Base-by-base conservation (phyloP, 2,888 invertebrate genomes). In the Helobdella robusta region DNA sequence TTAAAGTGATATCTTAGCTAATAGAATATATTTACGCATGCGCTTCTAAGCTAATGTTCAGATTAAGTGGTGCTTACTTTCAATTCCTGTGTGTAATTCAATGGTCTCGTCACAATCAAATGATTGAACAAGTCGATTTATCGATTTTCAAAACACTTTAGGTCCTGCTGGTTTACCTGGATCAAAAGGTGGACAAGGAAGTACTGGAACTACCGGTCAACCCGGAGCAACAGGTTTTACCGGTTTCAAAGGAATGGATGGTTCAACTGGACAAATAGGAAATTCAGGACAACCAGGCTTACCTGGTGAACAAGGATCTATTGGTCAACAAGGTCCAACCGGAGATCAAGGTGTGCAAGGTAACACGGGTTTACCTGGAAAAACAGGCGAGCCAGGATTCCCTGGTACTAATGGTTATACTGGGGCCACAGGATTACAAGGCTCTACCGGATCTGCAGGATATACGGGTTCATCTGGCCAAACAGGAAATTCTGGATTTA, bases 381-480 rank as follows among this genome's bases (percentile, higher is more conserved):
- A 35, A 25, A 58, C 36, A n/a, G 66, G 66, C 20, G 25, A 15
- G 8, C 56, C 66, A 6, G 66, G 66, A 48, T 30, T 20, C 23
- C 18, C 28, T 30, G 61, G 61, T 2, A 18, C 48, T 34, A 15
- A 11, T 4, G 61, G 61, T 28, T 15, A 2, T 25, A 25, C 2
- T 20, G 61, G 61, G 18, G 11, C 18, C 2, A 34, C 18, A 15
- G 66, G 66, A 18, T 20, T 50, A 40, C 11, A 40, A 34, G 67
- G 64, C 18, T 6, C 40, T 11, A 64, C 64, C 23, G 67, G 67
- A n/a, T 28, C 60, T 23, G 52, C 48, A 32, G 68, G 68, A 50
- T 46, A 28, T 28, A n/a, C 50, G 18, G 67, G 68, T 30, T 15
- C 15, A 15, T 32, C 60, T 50, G 44, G 64, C 36, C 50, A n/a